phyloP scores from a whole-genome alignment of 2,888 invertebrate species.

The Camptogramma bilineatum region DNA sequence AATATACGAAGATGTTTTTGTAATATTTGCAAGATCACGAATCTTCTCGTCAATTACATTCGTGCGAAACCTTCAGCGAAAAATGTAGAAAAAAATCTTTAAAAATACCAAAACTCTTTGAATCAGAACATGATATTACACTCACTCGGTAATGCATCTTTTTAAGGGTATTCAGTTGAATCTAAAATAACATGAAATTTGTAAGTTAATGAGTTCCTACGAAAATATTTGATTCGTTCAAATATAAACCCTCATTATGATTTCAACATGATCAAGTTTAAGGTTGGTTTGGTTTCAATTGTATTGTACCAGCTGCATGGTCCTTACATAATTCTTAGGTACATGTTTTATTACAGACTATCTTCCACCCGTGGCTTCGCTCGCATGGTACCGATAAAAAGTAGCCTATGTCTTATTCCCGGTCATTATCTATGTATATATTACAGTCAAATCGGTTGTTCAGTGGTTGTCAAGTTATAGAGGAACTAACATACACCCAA shows the following conservation, averaged over 20 bases:
- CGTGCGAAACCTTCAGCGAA: neutral
- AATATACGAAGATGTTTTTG: neutral
- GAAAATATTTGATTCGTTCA: neutral
- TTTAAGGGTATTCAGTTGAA: neutral
- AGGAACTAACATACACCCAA: no score
- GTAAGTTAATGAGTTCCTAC: neutral
- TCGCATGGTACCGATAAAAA: no score
- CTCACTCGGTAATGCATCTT: neutral
- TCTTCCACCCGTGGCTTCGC: no score
- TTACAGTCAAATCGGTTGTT: no score
- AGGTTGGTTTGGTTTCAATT: no score
- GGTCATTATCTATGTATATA: no score
- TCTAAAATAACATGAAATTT: neutral
- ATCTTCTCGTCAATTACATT: neutral
- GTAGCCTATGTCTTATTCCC: no score
- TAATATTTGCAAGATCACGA: neutral
- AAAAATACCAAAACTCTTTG: neutral
- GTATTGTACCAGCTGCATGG: no score
- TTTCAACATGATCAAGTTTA: no score
- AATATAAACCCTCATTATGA: neutral
- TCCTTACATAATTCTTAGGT: no score
- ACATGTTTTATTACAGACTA: no score
- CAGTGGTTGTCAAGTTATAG: no score
- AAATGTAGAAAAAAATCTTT: neutral
- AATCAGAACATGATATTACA: neutral